phyloP scores from a whole-genome alignment of 2,113 vertebrate genomes.

The Macroglossus sobrinus region DNA sequence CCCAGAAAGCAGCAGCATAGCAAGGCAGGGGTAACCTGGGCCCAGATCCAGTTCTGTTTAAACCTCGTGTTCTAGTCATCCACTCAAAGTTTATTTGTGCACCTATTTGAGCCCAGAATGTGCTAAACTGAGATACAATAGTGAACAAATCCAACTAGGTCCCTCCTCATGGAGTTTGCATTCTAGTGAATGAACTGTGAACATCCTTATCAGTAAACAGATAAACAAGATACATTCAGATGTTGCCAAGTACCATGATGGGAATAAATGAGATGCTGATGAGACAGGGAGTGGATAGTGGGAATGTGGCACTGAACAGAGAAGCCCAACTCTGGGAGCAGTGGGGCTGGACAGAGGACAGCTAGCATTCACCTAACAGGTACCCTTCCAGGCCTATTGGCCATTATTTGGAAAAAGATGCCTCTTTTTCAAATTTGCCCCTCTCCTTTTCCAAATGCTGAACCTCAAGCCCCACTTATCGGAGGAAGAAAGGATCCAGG shows the following conservation, averaged over 20 bases:
- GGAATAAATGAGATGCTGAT: background rate
- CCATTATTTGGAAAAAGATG: background rate
- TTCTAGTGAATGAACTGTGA: background rate
- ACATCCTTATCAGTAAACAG: background rate
- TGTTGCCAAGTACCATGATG: background rate
- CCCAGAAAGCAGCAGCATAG: background rate
- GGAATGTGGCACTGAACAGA: background rate
- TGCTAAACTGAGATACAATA: background rate
- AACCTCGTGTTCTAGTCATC: background rate
- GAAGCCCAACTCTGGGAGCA: background rate
- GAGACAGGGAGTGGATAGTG: background rate
- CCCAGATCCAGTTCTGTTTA: background rate
- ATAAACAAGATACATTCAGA: background rate
- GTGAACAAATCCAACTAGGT: background rate
- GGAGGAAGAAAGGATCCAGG: background rate
- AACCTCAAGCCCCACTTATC: background rate
- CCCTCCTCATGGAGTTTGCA: background rate
- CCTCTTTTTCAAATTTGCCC: background rate
- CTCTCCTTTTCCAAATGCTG: background rate
- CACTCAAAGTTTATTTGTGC: background rate
- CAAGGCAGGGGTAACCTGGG: background rate
- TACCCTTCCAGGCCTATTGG: too few relatives aligned
- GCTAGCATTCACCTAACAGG: background rate
- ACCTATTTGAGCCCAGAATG: background rate
- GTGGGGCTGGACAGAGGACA: background rate